Evolutionary conservation across 2,888 invertebrate genomes (phyloP).

Genomic region (Drosophila setosimentum): DNA sequence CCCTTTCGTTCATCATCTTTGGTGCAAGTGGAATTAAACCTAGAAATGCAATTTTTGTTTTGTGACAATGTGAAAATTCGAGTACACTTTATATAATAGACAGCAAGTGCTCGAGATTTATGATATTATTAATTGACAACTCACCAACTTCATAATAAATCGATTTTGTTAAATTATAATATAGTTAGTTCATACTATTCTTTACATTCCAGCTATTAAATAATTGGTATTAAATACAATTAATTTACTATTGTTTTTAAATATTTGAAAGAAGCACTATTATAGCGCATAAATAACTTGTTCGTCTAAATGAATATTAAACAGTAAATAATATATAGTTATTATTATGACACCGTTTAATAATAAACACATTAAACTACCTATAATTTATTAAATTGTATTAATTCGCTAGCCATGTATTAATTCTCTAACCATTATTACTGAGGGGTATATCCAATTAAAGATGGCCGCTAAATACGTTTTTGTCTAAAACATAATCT

Average conservation of each 20-base stretch:
- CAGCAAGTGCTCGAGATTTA: not conserved
- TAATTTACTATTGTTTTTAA: not conserved
- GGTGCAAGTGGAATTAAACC: conserved; percentile 47
- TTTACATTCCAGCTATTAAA: not conserved
- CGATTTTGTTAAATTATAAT: not conserved
- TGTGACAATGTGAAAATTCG: conserved; percentile 31
- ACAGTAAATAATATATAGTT: not conserved
- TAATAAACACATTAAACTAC: not conserved
- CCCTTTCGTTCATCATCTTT: conserved; percentile 49
- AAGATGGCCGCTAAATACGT: not conserved
- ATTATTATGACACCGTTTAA: not conserved
- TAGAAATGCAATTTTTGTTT: conserved; percentile 6
- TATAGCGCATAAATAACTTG: not conserved
- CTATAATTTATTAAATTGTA: not conserved
- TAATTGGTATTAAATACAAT: not conserved
- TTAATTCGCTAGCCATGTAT: not conserved
- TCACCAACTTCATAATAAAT: not conserved
- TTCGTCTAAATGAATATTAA: not conserved
- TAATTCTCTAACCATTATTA: too few relatives aligned
- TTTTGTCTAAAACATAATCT: not conserved
- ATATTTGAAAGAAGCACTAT: not conserved
- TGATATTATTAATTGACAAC: not conserved
- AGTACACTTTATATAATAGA: conserved; percentile 11
- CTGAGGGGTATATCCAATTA: not conserved
- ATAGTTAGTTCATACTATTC: not conserved